phyloP scores from a whole-genome alignment of 2,113 vertebrate genomes.

The Anser brachyrhynchus region DNA sequence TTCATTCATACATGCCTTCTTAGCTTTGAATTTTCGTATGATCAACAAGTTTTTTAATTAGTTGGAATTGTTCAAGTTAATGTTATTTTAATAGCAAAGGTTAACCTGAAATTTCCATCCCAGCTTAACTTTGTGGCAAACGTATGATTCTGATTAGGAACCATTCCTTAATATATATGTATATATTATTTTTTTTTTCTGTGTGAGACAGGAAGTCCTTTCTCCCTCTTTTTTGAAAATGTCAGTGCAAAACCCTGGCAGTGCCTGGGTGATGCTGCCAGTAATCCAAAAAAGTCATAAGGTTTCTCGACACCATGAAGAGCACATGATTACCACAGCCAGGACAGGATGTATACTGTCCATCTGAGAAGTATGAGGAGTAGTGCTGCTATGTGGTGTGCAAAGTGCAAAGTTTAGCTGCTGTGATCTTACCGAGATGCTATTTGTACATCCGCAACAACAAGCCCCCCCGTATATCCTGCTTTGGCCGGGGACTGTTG shows the following conservation, averaged over 20 bases:
- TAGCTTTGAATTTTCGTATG: background rate
- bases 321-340: background rate
- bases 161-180: background rate
- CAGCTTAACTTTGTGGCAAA: background rate
- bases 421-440: background rate
- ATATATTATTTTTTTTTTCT: background rate
- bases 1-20: background rate
- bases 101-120: background rate
- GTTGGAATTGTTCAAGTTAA: background rate
- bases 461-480: fast-evolving
- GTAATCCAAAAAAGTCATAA: background rate
- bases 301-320: background rate
- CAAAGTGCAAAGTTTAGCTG: background rate
- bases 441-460: background rate
- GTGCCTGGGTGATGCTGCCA: background rate
- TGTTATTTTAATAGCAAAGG: background rate
- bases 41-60: background rate
- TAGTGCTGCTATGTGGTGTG: background rate
- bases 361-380: background rate
- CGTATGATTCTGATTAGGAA: background rate
- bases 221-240: background rate
- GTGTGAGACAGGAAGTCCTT: background rate
- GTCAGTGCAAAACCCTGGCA: background rate
- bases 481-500: background rate
- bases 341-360: background rate